Conservation (phyloP, 2,797 vertebrate species). For the Ibycter americanus region DNA sequence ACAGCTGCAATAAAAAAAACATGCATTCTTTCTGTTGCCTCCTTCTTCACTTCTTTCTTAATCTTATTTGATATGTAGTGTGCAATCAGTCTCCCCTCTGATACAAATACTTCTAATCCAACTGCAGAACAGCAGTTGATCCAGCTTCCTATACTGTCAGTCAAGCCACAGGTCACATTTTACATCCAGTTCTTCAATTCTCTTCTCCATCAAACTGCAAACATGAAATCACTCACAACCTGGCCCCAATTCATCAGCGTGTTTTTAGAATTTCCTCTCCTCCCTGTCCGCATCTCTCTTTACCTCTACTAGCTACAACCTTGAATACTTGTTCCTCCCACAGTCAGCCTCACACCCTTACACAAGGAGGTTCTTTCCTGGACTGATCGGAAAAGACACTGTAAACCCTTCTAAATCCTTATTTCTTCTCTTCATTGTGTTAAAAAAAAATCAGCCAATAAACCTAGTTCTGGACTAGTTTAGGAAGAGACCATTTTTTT, state of each 20-base stretch:
- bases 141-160: background rate
- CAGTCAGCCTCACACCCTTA: background rate
- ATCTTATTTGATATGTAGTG: background rate
- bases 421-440: background rate
- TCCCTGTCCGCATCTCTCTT: background rate
- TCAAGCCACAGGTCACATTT: background rate
- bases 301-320: background rate
- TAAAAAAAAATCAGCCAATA: background rate
- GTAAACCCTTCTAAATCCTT: background rate
- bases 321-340: background rate
- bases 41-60: background rate
- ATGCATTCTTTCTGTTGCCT: background rate
- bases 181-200: background rate
- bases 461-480: background rate
- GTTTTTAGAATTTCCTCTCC: background rate
- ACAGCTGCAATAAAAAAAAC: background rate
- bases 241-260: background rate
- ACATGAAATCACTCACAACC: background rate
- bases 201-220: background rate
- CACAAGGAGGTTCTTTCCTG: background rate
- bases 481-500: background rate
- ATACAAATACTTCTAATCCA: background rate
- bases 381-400: background rate
- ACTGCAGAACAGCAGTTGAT: background rate
- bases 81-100: background rate